Evolutionary conservation across 2,888 invertebrate genomes (phyloP), one percentile per base, ranked within the genome.

Genomic region (Mesorhabditis spiculigera): DNA sequence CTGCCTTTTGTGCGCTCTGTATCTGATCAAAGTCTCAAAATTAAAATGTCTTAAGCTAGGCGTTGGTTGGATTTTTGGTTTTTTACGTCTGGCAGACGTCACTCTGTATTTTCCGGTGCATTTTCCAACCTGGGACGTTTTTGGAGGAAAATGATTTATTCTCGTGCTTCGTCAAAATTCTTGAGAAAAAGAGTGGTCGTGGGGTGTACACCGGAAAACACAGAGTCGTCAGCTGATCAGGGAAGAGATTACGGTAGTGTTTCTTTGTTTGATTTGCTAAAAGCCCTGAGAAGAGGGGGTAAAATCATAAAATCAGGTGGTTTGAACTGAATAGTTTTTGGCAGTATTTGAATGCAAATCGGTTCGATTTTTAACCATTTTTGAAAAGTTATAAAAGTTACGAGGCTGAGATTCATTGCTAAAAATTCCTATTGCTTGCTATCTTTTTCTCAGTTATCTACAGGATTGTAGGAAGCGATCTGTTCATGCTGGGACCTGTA

Each of bases 401-500:
- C 10, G 16, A 28, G 63, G 10, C 6, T 6, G 28, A 13, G 8
- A 10, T 63, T 63, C 41, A 8, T 42, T 63, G n/a, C 63, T 13
- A 13, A 58, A 58, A 58, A 58, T 13, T 3, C 58, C n/a, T 58
- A 58, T 63, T 6, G 10, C 16, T 5, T 10, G 5, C 28, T 43
- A 50, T 50, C n/a, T 3, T 50, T 13, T 65, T 43, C 10, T 65
- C 43, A 28, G 8, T 68, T 76, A 62, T 83, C 82, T 16, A 83
- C 78, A 28, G 82, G 83, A 72, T 85, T 85, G 73, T 85, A 85
- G 44, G 80, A 79, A 67, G 85, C 79, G 44, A 84, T 83, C 65
- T 76, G 74, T 72, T 86, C 83, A 58, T 76, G 73, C 41, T 78
- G 81, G 58, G 83, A 86, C 85, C 85, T 85, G 81, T 85, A 82